These are phyloP conservation scores for Myiotriccus ornatus DNA, from an alignment of 2,797 vertebrate species.

Conservation along the genomic window DNA sequence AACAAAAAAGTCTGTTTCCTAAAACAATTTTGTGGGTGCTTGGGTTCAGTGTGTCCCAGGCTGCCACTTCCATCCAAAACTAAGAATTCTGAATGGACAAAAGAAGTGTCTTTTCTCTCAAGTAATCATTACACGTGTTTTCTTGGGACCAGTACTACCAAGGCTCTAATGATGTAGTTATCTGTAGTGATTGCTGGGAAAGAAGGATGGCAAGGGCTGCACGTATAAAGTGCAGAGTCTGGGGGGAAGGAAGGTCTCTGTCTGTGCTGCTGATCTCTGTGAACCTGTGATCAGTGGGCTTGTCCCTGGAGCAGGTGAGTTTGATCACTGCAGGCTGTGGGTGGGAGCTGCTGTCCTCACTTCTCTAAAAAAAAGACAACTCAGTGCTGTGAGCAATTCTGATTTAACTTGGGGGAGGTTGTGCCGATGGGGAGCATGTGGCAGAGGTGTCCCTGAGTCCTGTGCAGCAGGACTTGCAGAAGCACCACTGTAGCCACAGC, in stretches of 20 bases:
- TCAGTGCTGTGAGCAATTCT: neutral
- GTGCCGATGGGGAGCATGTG: neutral
- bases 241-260: neutral
- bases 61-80: neutral
- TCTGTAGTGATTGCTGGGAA: accelerated
- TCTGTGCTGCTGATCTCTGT: neutral
- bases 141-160: neutral
- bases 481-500: neutral
- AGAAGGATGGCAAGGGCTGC: neutral
- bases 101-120: neutral
- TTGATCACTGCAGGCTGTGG: neutral
- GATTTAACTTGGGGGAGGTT: neutral
- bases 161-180: neutral
- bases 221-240: neutral
- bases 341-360: neutral
- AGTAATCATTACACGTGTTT: neutral
- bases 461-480: neutral
- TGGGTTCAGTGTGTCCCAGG: neutral
- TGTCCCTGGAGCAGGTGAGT: neutral
- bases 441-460: neutral
- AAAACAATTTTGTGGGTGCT: neutral
- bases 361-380: neutral
- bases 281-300: neutral
- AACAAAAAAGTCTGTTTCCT: neutral
- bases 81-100: neutral